Conservation (phyloP, 2,797 vertebrate genomes). For the Eulemur albifrons region DNA sequence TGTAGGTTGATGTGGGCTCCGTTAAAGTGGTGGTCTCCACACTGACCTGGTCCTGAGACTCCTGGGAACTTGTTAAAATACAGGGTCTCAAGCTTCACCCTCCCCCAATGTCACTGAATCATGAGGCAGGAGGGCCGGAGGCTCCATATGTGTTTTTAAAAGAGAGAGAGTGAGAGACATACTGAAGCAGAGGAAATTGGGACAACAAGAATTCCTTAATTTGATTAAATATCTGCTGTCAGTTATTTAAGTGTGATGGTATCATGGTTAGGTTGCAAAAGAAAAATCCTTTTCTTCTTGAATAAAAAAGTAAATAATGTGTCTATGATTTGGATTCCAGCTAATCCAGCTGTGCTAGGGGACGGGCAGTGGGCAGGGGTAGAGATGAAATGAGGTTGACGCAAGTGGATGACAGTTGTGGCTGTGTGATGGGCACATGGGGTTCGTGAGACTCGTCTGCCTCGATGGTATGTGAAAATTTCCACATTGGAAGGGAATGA, state of each 20-base stretch:
- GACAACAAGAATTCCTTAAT: background rate
- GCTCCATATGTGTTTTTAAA: background rate
- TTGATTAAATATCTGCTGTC: background rate
- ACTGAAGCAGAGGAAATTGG: background rate
- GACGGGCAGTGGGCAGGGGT: background rate
- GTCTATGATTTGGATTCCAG: background rate
- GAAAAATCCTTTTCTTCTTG: background rate
- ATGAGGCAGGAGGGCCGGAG: too few relatives aligned
- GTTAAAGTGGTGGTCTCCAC: background rate
- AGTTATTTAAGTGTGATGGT: background rate
- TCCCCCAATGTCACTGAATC: background rate
- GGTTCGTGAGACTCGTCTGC: background rate
- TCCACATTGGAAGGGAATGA: too few relatives aligned
- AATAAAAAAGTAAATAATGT: background rate
- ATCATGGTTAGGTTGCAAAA: background rate
- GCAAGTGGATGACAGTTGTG: rapidly evolving
- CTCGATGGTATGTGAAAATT: background rate
- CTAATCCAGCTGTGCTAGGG: background rate
- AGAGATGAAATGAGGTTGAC: background rate
- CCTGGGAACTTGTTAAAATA: background rate
- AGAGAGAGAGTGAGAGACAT: background rate
- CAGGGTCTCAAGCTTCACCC: background rate
- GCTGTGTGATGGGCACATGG: rapidly evolving
- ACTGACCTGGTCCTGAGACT: background rate
- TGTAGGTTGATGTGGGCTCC: background rate